Conservation (phyloP, 2,797 vertebrate species). For the Molossus molossus region DNA sequence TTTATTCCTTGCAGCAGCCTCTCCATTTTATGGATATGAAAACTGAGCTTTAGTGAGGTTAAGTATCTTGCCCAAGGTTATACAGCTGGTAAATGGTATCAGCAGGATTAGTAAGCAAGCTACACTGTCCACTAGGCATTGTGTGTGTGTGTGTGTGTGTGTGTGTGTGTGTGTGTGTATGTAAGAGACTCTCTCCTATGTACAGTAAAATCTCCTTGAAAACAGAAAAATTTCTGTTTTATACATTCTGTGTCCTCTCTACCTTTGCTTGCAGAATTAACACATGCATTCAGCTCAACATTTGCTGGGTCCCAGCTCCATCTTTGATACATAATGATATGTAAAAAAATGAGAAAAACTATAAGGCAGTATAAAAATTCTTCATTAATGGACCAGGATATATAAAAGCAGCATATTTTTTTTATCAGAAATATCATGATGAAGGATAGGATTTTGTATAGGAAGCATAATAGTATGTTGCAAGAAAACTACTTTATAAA, state of each 20-base stretch:
- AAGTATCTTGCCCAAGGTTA: background rate
- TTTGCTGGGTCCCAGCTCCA: background rate
- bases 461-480: slow-evolving; percentile 3
- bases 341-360: background rate
- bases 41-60: slow-evolving; percentile 11
- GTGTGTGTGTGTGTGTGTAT: slow-evolving; percentile 1
- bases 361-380: background rate
- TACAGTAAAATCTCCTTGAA: slow-evolving; percentile 2
- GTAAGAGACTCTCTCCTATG: background rate
- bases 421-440: slow-evolving; percentile 16
- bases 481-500: slow-evolving; percentile 25
- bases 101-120: background rate
- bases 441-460: background rate
- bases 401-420: background rate
- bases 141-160: background rate
- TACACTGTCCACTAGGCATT: background rate
- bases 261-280: background rate
- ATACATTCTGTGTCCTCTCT: background rate
- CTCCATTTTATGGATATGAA: slow-evolving; percentile 34
- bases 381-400: slow-evolving; percentile 15
- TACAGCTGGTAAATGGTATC: background rate
- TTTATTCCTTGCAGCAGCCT: background rate
- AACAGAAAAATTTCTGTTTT: slow-evolving; percentile 38
- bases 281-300: background rate
- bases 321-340: background rate